phyloP scores from a whole-genome alignment of 2,113 vertebrate genomes.

The Ellobius talpinus region DNA sequence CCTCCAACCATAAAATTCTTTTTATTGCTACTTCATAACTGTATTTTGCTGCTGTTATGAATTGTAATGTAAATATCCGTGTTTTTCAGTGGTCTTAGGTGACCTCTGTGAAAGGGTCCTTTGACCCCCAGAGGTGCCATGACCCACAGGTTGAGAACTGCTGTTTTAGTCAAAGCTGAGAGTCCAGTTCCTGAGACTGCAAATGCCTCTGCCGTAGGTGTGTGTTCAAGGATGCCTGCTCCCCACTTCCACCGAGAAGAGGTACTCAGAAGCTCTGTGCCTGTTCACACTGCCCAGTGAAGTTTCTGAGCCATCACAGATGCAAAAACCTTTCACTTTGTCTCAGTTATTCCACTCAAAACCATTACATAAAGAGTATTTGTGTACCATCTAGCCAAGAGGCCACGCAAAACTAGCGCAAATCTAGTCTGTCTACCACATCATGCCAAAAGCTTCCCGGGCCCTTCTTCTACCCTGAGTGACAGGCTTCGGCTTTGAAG shows the following conservation, averaged over 20 bases:
- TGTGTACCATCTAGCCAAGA: neutral
- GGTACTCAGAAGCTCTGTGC: neutral
- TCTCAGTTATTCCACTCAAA: slow-evolving; percentile 8
- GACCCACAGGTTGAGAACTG: neutral
- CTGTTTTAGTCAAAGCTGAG: neutral
- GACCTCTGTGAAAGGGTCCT: neutral
- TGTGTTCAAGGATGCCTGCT: neutral
- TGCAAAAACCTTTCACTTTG: neutral
- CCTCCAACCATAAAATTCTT: neutral
- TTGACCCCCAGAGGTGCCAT: neutral
- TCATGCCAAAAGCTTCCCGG: neutral
- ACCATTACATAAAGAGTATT: neutral
- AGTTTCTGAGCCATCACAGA: neutral
- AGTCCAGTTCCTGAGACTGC: neutral
- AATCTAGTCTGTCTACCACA: neutral
- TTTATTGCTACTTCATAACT: neutral
- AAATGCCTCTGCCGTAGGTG: neutral
- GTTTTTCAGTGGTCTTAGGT: neutral
- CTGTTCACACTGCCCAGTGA: neutral
- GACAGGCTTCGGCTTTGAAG: neutral
- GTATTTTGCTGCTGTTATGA: neutral
- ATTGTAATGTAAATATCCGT: neutral
- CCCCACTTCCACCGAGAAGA: neutral
- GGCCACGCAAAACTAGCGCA: neutral
- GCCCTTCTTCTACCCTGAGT: neutral